Base-by-base conservation (phyloP, 2,113 vertebrate genomes). In the Mustelus asterias region DNA sequence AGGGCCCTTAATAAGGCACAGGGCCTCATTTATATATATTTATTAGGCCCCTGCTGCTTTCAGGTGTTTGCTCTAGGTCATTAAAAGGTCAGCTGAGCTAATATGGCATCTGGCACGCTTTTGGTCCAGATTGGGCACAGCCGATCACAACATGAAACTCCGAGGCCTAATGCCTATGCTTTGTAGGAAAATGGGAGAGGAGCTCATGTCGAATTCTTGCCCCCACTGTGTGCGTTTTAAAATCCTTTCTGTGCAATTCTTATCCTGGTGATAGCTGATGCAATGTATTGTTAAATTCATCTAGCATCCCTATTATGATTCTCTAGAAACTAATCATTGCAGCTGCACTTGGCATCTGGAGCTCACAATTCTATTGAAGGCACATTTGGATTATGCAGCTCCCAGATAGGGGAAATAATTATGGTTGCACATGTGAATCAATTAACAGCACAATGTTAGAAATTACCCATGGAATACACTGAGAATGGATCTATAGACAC, bases 361-460 rank as follows among this genome's bases (percentile, higher is more conserved):
- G 24, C 94, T 72, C 69, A 3, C 24, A 70, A 95, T 95, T 95
- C 69, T 72, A 72, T 95, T 95, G 65, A 95, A 24, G 65, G 67
- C 65, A 44, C 93, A 70, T 69, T 94, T 94, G 44, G 13, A 95
- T 72, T 54, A 95, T 20, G 6, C 69, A 72, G 41, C 69, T 70
- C 37, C 44, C 37, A 54, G 69, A 72, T 44, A 76, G 67, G 67
- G 44, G 26, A 54, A 95, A 54, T n/a, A 95, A 95, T 72, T 95
- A 72, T 70, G 94, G 41, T 44, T 54, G 94, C 69, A 95, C 69
- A 48, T 94, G 69, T 72, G 67, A 95, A 95, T 95, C 94, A 95
- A 95, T 95, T 95, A 95, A 76, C 67, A 76, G 41, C 44, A 76
- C 92, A 67, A 94, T 70, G 69, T 95, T 95, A 95, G 69, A 95